Evolutionary conservation across 92 coral and sea anemone species (phyloP).

Genomic region (Epizoanthus scotinus): DNA sequence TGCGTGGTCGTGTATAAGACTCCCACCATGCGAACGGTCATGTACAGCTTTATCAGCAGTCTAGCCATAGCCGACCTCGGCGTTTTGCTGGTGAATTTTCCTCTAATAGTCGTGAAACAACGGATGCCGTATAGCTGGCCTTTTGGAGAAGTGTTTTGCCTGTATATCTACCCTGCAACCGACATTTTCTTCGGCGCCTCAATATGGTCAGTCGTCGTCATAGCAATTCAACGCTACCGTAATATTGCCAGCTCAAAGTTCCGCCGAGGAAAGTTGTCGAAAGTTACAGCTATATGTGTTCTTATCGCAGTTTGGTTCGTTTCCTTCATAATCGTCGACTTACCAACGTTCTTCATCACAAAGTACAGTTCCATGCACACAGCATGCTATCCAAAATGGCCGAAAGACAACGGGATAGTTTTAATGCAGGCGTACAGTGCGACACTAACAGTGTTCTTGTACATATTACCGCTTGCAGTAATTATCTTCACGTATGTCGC

Average conservation of each 20-base stretch:
- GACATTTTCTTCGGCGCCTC: slow-evolving; percentile 78
- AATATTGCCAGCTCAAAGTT: slow-evolving; percentile 56
- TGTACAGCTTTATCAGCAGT: slow-evolving; percentile 62
- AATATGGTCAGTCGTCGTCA: slow-evolving; percentile 75
- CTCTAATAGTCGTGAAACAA: slow-evolving; percentile 35
- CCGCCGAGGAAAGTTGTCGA: slow-evolving; percentile 44
- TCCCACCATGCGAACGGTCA: slow-evolving; percentile 58
- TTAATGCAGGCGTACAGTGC: too few species aligned
- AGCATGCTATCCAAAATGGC: too few species aligned
- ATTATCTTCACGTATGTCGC: too few species aligned
- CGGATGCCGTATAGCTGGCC: slow-evolving; percentile 41
- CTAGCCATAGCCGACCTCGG: slow-evolving; percentile 75
- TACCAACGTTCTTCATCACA: slow-evolving; percentile 37
- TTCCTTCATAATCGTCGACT: slow-evolving; percentile 57
- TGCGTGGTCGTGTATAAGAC: slow-evolving; percentile 59
- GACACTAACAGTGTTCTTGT: too few species aligned
- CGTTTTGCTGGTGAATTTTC: slow-evolving; percentile 54
- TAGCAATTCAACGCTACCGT: slow-evolving; percentile 69
- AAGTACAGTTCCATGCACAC: too few species aligned
- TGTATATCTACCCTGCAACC: slow-evolving; percentile 61
- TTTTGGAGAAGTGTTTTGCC: slow-evolving; percentile 49
- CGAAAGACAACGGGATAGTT: too few species aligned
- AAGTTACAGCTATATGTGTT: slow-evolving; percentile 14
- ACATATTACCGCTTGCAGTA: too few species aligned
- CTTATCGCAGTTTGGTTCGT: slow-evolving; percentile 58